These are phyloP conservation scores for Drosophila pectinifera DNA, from an alignment of 1,140 invertebrate genomes.

Conservation along the genomic window DNA sequence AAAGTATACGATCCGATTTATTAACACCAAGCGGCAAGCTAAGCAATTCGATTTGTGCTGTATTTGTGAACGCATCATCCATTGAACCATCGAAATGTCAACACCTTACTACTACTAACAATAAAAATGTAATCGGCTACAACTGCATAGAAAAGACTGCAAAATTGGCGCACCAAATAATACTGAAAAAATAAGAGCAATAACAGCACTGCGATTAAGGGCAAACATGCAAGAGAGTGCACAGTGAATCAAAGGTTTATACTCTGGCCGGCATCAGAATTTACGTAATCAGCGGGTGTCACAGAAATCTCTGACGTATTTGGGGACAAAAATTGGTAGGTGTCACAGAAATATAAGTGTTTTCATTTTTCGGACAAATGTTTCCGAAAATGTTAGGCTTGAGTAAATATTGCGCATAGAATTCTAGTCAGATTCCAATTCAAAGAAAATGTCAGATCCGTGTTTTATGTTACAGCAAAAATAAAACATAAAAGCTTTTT, in stretches of 20 bases:
- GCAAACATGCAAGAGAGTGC: neutral
- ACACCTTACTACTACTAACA: conserved; percentile 27
- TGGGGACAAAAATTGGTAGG: too few relatives aligned
- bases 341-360: too few relatives aligned
- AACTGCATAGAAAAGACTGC: conserved; percentile 50
- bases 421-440: too few relatives aligned
- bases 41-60: conserved; percentile 33
- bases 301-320: too few relatives aligned
- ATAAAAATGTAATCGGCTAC: conserved; percentile 39
- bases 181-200: conserved; percentile 16
- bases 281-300: too few relatives aligned
- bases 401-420: too few relatives aligned
- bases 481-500: too few relatives aligned
- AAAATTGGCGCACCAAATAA: conserved; percentile 51
- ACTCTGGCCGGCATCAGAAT: neutral
- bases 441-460: too few relatives aligned
- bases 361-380: too few relatives aligned
- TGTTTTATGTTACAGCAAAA: too few relatives aligned
- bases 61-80: conserved; percentile 34
- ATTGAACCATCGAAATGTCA: conserved; percentile 45
- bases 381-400: too few relatives aligned
- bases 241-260: conserved; percentile 5
- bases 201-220: neutral
- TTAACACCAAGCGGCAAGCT: conserved; percentile 61
- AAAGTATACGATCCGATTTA: conserved; percentile 57